Base-by-base conservation (phyloP, 2,888 invertebrate species). In the Phalangium opilio region DNA sequence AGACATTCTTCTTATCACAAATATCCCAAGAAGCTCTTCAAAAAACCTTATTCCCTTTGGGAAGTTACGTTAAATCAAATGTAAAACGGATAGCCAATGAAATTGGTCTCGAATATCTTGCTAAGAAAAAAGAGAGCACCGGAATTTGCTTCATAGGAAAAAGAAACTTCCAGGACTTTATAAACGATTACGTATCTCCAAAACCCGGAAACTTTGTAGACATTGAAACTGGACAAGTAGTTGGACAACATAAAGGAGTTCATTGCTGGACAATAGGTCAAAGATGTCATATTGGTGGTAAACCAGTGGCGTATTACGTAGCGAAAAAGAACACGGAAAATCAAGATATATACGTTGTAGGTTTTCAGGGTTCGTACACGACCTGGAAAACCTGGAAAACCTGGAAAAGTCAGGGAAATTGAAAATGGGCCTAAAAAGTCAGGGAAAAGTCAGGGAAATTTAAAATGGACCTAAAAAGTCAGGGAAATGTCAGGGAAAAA, bases 91-190 rank as follows among this genome's bases (percentile, higher is more conserved):
- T 93, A 45, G 95, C 93, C 0, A 62, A 62, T 43, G 69, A 74
- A 49, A 75, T 78, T 62, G 79, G 79, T 0, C 69, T 89, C 40
- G 62, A 74, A 12, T 72, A 73, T 58, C 72, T 89, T 47, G 77
- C 78, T 8, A 65, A 67, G 12, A 87, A 86, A 63, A 79, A 74
- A 58, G 87, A 89, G 68, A 91, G 90, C 61, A 84, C 81, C 67
- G 96, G 96, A 19, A 91, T 98, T 54, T 98, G 96, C 68, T 96
- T 96, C 64, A 85, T 98, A 62, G 96, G 96, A 1, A 78, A 79
- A 60, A 76, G 86, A 57, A 76, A 81, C 58, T 96, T 96, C 67
- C 75, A 81, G 59, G 64, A 79, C 34, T 98, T 98, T 62, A 87
- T 96, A 60, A 75, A 78, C 52, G 81, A 90, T 83, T 96, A 93